These are phyloP conservation scores for Nomada fabriciana DNA, from an alignment of 2,888 invertebrate genomes.

Conservation along the genomic window DNA sequence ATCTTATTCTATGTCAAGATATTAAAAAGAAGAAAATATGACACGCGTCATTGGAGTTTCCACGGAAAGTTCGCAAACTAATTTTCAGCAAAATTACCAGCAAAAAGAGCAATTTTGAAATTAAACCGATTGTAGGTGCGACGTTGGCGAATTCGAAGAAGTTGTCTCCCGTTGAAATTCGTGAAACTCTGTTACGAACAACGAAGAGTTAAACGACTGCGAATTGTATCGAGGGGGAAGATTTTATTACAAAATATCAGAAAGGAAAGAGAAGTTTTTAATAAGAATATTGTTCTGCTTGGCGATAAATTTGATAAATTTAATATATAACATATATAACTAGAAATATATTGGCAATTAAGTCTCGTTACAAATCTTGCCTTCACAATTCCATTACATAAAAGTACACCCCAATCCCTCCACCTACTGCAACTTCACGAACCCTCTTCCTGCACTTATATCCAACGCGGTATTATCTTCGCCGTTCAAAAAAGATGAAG, in stretches of 20 bases:
- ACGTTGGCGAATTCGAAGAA: neutral
- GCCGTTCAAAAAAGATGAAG: neutral
- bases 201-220: neutral
- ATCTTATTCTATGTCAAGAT: neutral
- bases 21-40: constrained; percentile 14
- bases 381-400: too few relatives aligned
- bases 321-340: too few relatives aligned
- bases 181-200: neutral
- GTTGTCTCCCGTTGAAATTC: neutral
- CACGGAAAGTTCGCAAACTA: constrained; percentile 15
- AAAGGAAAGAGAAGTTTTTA: too few relatives aligned
- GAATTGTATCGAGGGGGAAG: neutral
- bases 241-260: too few relatives aligned
- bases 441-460: too few relatives aligned
- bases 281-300: too few relatives aligned
- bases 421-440: too few relatives aligned
- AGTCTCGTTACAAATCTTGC: too few relatives aligned
- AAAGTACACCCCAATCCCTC: too few relatives aligned
- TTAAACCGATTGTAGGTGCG: neutral
- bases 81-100: neutral
- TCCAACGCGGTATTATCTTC: too few relatives aligned
- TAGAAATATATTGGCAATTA: too few relatives aligned
- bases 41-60: constrained; percentile 3
- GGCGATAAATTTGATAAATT: too few relatives aligned
- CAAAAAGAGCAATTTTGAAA: neutral